Evolutionary conservation across 2,888 invertebrate species (phyloP), one percentile per base, ranked within the genome.

Genomic region (Pardosa pseudoannulata): DNA sequence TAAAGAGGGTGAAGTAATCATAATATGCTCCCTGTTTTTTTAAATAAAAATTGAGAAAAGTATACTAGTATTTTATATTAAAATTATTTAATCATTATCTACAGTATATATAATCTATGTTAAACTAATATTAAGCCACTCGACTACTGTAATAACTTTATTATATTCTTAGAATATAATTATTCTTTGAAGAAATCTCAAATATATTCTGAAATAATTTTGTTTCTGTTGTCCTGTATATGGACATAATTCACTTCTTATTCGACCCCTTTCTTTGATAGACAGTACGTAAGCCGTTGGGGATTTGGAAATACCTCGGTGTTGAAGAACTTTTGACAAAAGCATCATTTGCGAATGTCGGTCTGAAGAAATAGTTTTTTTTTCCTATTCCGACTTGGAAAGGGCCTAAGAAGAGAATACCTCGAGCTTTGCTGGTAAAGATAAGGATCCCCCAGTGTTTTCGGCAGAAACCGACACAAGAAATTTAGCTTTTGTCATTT

Each of bases 251-350:
- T 81, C 31, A 67, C 23, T 73, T 80, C 41, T 32, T 74, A 67
- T 36, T 56, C 73, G 36, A 41, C 23, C 80, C 74, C 74, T 74
- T 39, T 19, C 29, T 32, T 81, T 81, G 74, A 74, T 56, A 32
- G 80, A 56, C 80, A 74, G 32, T 19, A 32, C 7, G 74, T 74
- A 81, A 81, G 67, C 56, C 67, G 19, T 81, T 50, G 23, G 68
- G 73, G 68, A 71, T 68, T 71, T n/a, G 13, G 27, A 68, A 68
- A 78, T 68, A 50, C 32, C 56, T 56, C 23, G 23, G 64, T 32
- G 41, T 62, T 62, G 62, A 71, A 64, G 62, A 71, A 71, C 68
- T 79, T 71, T 79, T 71, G 71, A 71, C 71, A 64, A 71, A 79
- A 79, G 71, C 79, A 41, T 71, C 79, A 64, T 78, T 71, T 79